phyloP scores from a whole-genome alignment of 2,797 vertebrate species.

The Myripristis murdjan region DNA sequence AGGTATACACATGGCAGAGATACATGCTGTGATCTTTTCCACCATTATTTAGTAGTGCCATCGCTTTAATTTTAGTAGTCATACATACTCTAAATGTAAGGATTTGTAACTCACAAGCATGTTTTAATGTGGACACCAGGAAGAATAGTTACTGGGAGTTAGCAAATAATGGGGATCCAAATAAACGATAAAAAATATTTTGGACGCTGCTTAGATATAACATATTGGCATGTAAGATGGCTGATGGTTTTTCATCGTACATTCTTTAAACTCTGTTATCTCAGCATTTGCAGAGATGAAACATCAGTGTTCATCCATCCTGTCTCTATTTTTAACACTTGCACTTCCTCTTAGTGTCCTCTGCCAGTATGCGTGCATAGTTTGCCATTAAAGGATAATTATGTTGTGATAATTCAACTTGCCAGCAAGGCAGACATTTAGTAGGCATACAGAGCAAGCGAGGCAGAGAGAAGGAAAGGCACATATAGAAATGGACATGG shows the following conservation, averaged over 20 bases:
- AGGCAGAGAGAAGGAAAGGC: conserved; percentile 11
- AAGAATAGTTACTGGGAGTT: no score
- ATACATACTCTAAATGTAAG: no score
- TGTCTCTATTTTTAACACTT: conserved; percentile 26
- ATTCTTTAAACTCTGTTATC: conserved; percentile 34
- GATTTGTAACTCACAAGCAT: no score
- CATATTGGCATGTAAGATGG: conserved; percentile 22
- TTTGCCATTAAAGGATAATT: conserved; percentile 6
- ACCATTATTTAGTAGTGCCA: no score
- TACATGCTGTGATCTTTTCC: no score
- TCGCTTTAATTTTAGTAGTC: no score
- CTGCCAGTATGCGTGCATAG: conserved; percentile 23
- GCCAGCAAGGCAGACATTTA: conserved; percentile 7
- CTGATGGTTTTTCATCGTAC: conserved; percentile 28
- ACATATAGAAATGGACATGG: not conserved
- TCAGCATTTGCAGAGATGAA: conserved; percentile 33
- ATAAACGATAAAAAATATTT: no score
- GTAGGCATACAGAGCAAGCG: not conserved
- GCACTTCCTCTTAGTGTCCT: conserved; percentile 20
- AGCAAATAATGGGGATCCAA: not conserved
- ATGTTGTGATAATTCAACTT: conserved; percentile 26
- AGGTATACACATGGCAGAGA: no score
- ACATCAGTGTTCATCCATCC: conserved; percentile 40
- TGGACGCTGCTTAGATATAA: no score
- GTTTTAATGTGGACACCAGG: no score